Percentiles rank a stretch among this genome's conserved stretches.
phyloP scores from a whole-genome alignment of 2,113 vertebrate species.

The Zapornia atra region DNA sequence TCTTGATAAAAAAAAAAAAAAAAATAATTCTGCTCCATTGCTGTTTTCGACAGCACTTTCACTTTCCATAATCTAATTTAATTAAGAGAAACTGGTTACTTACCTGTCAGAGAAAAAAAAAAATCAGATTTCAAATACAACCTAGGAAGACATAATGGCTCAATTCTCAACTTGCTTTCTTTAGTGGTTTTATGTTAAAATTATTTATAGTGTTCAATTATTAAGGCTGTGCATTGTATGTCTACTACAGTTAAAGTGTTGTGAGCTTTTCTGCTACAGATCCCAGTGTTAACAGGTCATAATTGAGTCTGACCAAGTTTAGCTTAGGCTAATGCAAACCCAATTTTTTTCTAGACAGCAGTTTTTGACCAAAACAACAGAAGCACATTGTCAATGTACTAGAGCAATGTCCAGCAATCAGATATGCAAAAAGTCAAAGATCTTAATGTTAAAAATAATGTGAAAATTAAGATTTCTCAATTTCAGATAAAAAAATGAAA shows the following conservation, averaged over 20 bases:
- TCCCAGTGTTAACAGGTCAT: not conserved
- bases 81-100: constrained; percentile 70
- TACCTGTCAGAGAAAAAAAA: constrained; percentile 56
- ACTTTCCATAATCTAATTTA: constrained; percentile 56
- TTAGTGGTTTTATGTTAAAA: constrained; percentile 17
- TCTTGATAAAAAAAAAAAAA: constrained; percentile 73
- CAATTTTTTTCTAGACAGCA: not conserved
- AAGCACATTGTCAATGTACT: not conserved
- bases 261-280: not conserved
- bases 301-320: not conserved
- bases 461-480: not conserved
- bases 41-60: constrained; percentile 56
- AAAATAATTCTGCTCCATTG: constrained; percentile 37
- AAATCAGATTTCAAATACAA: constrained; percentile 39
- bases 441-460: not conserved
- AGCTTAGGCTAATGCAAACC: not conserved
- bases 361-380: not conserved
- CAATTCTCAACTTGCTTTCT: constrained; percentile 36
- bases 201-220: constrained; percentile 46
- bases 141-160: constrained; percentile 24
- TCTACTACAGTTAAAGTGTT: not conserved
- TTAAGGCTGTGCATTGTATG: not conserved
- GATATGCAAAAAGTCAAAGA: not conserved
- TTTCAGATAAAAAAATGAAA: not conserved
- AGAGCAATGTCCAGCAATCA: accelerated